Percentiles rank a stretch among this genome's conserved stretches.
phyloP scores from a whole-genome alignment of 2,888 invertebrate species.

The Lymantria dispar region DNA sequence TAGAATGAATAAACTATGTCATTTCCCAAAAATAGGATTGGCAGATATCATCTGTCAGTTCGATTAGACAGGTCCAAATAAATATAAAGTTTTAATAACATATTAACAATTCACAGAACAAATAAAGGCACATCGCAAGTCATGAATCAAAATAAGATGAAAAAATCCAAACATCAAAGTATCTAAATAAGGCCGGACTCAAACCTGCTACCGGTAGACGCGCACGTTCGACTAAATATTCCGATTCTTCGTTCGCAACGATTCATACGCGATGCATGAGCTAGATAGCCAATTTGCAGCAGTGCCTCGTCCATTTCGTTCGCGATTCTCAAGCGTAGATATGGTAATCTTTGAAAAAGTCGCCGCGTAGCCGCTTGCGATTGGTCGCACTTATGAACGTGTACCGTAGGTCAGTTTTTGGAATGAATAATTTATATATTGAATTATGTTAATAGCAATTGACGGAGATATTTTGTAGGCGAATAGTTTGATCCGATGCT shows the following conservation, averaged over 20 bases:
- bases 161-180: constrained; percentile 31
- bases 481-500: constrained; percentile 16
- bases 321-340: constrained; percentile 62
- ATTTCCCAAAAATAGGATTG: neutral
- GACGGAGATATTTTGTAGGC: constrained; percentile 29
- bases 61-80: neutral
- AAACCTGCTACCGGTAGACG: constrained; percentile 45
- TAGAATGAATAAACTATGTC: neutral
- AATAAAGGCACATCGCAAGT: constrained; percentile 23
- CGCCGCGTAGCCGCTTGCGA: constrained; percentile 32
- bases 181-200: constrained; percentile 59
- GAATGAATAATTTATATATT: constrained; percentile 52
- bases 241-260: constrained; percentile 41
- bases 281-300: constrained; percentile 69
- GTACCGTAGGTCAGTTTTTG: constrained; percentile 48
- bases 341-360: constrained; percentile 69
- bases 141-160: constrained; percentile 16
- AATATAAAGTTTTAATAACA: neutral
- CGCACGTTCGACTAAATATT: constrained; percentile 65
- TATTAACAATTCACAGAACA: constrained; percentile 10
- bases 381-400: constrained; percentile 34
- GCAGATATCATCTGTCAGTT: neutral
- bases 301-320: constrained; percentile 35
- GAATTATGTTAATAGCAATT: constrained; percentile 49
- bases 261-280: constrained; percentile 66